Percentiles rank a stretch among this genome's conserved stretches.
Conservation (phyloP, 1,140 invertebrate genomes). For the Rhynchophorus ferrugineus region DNA sequence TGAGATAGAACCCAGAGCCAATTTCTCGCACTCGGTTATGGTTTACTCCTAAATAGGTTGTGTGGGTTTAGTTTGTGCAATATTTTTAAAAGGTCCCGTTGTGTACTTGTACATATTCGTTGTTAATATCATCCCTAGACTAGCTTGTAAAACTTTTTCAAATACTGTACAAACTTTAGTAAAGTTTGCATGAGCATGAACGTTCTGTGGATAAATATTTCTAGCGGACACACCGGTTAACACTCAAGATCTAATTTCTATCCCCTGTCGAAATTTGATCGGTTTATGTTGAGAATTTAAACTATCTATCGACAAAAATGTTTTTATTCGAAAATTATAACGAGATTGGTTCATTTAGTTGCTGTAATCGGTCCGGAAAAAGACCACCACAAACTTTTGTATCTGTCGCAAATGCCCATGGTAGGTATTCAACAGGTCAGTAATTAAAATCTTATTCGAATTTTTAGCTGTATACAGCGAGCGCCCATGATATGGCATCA, state of each 20-base stretch:
- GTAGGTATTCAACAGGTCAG: constrained; percentile 43
- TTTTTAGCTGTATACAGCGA: not conserved
- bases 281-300: constrained; percentile 7
- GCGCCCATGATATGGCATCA: too few species aligned
- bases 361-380: constrained; percentile 41
- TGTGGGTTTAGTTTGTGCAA: constrained; percentile 12
- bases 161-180: constrained; percentile 19
- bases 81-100: constrained; percentile 9
- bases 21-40: constrained; percentile 12
- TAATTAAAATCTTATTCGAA: constrained; percentile 2
- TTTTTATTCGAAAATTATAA: constrained; percentile 1
- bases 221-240: constrained; percentile 2
- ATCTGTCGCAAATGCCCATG: constrained; percentile 49
- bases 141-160: not conserved
- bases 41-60: constrained; percentile 8
- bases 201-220: constrained; percentile 12
- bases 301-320: constrained; percentile 5
- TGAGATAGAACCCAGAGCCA: too few species aligned
- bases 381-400: constrained; percentile 51
- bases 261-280: constrained; percentile 4
- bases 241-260: constrained; percentile 13
- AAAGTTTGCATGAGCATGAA: constrained; percentile 23
- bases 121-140: not conserved
- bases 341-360: constrained; percentile 34
- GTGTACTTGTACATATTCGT: not conserved